These are phyloP conservation scores for Ectemnius continuus DNA, from an alignment of 2,888 invertebrate genomes.

Conservation along the genomic window DNA sequence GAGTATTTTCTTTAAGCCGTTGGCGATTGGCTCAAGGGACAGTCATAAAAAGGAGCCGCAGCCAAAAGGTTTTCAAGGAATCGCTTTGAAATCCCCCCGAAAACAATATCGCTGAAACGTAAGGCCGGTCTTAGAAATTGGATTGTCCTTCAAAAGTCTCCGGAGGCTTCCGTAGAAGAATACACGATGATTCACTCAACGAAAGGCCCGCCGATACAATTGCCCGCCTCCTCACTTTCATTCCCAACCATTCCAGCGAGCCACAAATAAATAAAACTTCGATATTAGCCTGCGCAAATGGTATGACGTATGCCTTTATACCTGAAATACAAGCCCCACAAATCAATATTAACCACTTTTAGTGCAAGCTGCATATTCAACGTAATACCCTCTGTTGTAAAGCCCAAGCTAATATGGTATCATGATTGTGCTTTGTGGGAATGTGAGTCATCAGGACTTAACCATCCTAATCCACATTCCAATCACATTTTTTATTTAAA, in stretches of 20 bases:
- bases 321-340: no score
- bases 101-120: conserved; percentile 52
- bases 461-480: no score
- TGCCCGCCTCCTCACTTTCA: conserved; percentile 34
- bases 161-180: conserved; percentile 50
- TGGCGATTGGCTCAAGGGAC: neutral
- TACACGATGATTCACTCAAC: conserved; percentile 55
- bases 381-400: no score
- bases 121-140: conserved; percentile 56
- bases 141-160: conserved; percentile 59
- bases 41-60: conserved; percentile 4
- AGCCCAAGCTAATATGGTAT: no score
- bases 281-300: no score
- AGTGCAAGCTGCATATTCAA: no score
- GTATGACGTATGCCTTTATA: no score
- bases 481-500: no score
- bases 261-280: conserved; percentile 33
- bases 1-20: no score
- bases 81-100: conserved; percentile 34
- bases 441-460: no score
- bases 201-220: conserved; percentile 45
- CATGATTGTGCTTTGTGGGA: no score
- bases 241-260: conserved; percentile 9
- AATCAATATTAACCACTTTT: no score
- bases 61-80: conserved; percentile 17